phyloP scores from a whole-genome alignment of 2,888 invertebrate genomes.

The Epinotia brunnichana region DNA sequence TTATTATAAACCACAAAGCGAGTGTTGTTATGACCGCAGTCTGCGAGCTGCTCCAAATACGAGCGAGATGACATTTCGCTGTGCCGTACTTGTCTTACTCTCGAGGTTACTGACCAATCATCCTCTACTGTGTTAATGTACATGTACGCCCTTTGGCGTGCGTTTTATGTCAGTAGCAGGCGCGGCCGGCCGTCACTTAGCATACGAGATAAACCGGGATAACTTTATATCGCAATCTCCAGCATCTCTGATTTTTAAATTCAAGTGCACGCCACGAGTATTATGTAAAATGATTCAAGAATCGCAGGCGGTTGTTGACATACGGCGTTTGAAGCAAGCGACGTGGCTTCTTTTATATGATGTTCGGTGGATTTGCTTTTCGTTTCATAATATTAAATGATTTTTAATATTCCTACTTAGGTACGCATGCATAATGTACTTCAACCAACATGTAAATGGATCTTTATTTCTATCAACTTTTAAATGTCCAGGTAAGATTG shows the following conservation, averaged over 20 bases:
- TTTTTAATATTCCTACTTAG: neutral
- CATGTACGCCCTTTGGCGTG: conserved; percentile 35
- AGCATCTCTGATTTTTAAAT: conserved; percentile 69
- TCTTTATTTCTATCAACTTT: too few species aligned
- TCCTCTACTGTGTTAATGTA: neutral
- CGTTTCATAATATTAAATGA: conserved; percentile 11
- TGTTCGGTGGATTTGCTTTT: conserved; percentile 14
- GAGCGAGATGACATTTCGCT: too few species aligned
- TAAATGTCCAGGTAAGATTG: too few species aligned
- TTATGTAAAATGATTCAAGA: conserved; percentile 69
- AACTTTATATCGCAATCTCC: conserved; percentile 67
- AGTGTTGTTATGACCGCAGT: too few species aligned
- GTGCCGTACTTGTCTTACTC: too few species aligned
- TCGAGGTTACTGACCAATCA: neutral
- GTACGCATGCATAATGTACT: conserved; percentile 7
- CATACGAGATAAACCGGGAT: conserved; percentile 61
- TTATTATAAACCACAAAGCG: too few species aligned
- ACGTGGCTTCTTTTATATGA: conserved; percentile 12
- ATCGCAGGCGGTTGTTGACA: conserved; percentile 52
- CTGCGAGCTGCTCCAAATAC: too few species aligned
- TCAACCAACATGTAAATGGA: neutral
- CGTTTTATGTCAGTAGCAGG: conserved; percentile 39
- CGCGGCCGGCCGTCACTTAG: conserved; percentile 46
- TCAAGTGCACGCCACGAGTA: conserved; percentile 63
- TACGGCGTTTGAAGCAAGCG: conserved; percentile 15